Evolutionary conservation across 2,113 vertebrate species (phyloP), one percentile per base, ranked within the genome.

Genomic region (Zosterops hypoxanthus): DNA sequence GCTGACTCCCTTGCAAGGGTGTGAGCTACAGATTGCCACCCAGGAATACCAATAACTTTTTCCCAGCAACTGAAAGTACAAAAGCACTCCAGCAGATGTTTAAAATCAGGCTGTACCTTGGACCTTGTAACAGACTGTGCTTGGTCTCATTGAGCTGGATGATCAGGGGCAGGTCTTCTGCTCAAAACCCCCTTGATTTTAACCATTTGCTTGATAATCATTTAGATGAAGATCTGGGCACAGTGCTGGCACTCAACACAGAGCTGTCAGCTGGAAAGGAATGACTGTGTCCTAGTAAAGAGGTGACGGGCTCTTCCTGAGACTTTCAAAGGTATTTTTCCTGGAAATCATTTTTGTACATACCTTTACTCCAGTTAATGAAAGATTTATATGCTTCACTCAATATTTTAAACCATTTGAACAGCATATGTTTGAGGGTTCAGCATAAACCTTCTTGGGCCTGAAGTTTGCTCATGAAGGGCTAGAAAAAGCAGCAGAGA

Each of bases 401-500:
- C 72, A 29, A 1, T 86, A 70, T 68, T 92, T 93, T 61, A 81
- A 90, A 71, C 25, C 57, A 64, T 65, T 85, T 80, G 56, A 95
- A 57, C 22, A 52, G 75, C 19, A 5, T 33, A 50, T 24, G 50
- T 57, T 76, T 94, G 82, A 65, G 50, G 88, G 55, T 41, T 88
- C 70, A 83, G 33, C 59, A 65, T 25, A 92, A 94, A 92, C 55
- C n/a, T 92, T 61, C 50, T 70, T 20, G 28, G 70, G 41, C 66
- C 57, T 41, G 73, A 82, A 65, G 68, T 75, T 42, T 92, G 63
- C 59, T 83, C 72, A 86, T 50, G 68, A 94, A 88, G 92, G 71
- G 75, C 59, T 96, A 90, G 75, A 92, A 91, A 95, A 88, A 86
- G 34, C 55, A 73, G 50, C 28, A 88, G 79, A 88, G 47, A 66